Evolutionary conservation across 2,113 vertebrate genomes (phyloP), one percentile per base, ranked within the genome.

Genomic region (Ptychochromis oligacanthus): DNA sequence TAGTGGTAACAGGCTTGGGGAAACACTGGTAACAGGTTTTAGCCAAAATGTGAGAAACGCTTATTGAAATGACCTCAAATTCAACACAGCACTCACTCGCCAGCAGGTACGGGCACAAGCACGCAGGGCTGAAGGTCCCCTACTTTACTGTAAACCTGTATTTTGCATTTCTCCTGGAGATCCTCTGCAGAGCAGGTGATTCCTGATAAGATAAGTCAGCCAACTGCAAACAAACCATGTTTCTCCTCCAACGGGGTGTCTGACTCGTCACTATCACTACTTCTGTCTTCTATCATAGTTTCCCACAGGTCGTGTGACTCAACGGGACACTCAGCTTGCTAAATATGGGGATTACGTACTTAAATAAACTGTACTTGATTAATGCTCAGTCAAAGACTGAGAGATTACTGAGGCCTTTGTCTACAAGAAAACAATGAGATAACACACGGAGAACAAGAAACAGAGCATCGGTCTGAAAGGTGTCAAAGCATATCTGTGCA

Each of bases 171-270:
- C 52, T 54, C 49, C 55, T 20, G 72, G 13, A 60, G 86, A 91
- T 79, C 46, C 43, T 77, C 62, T 52, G 61, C 89, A 91, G 86
- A 87, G 18, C 62, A 0, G 4, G 18, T n/a, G 88, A 91, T 91
- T 64, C 22, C 56, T 83, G 87, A 92, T 92, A 87, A 93, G 88
- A 91, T 89, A 89, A 91, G 49, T 54, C 60, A 28, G 11, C 22
- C 11, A 34, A 61, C 80, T 67, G 54, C 79, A 86, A 87, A 88
- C 82, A 79, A 43, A 74, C 12, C 80, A 7, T 75, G 80, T 83
- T 84, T 87, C 81, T 87, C 36, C 57, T 60, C 4, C 54, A 82
- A 17, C 62, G 20, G 65, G n/a, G 22, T 62, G 76, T 56, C 59
- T 57, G n/a, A 22, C 36, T 57, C 78, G 40, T 76, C 77, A 7